Evolutionary conservation across 64 coral and sea anemone genomes (phyloP).

Genomic region (Anthopleura sola): DNA sequence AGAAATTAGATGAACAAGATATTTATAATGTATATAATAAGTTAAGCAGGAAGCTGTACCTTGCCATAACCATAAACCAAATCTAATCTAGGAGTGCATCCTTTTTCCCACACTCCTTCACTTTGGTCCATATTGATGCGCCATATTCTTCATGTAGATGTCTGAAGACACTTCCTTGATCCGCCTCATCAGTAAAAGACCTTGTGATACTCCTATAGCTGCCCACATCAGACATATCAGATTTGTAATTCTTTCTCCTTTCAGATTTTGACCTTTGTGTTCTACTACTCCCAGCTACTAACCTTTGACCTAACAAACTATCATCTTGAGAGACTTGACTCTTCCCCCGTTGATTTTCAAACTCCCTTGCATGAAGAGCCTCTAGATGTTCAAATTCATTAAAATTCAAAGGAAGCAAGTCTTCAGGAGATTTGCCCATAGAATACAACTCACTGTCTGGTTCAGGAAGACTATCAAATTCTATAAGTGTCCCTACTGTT

Average conservation of each 20-base stretch:
- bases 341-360: constrained; percentile 20
- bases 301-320: constrained; percentile 32
- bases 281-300: constrained; percentile 12
- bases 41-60: neutral
- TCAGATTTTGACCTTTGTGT: constrained; percentile 78
- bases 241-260: constrained; percentile 58
- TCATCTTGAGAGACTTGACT: constrained; percentile 39
- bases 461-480: constrained; percentile 33
- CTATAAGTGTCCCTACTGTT: constrained; percentile 61
- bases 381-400: constrained; percentile 70
- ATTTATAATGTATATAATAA: neutral
- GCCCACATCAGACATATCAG: neutral
- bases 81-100: constrained; percentile 12
- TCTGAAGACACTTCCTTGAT: constrained; percentile 56
- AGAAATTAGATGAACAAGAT: neutral
- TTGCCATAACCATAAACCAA: neutral
- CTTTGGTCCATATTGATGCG: constrained; percentile 96
- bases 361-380: constrained; percentile 44
- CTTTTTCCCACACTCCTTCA: constrained; percentile 80
- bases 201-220: constrained; percentile 32
- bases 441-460: constrained; percentile 31
- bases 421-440: constrained; percentile 40
- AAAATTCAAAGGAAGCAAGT: constrained; percentile 71
- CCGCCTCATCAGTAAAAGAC: constrained; percentile 40
- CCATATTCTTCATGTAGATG: constrained; percentile 86